Evolutionary conservation across 2,888 invertebrate species (phyloP).

Genomic region (Abscondita cerata): DNA sequence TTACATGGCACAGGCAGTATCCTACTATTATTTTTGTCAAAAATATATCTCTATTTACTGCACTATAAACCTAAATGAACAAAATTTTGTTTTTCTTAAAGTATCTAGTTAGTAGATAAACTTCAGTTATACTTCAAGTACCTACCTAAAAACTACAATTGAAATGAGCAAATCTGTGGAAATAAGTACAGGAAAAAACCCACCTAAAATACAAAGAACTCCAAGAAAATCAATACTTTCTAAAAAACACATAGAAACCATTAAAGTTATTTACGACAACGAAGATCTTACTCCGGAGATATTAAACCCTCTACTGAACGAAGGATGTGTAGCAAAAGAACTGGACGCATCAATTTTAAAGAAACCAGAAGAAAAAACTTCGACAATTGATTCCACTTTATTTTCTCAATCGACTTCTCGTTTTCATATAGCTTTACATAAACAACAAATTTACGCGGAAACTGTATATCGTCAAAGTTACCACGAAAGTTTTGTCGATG

Average conservation of each 20-base stretch:
- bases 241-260: slow-evolving; percentile 14
- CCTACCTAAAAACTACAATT: no score
- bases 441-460: slow-evolving; percentile 25
- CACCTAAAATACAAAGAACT: neutral
- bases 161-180: neutral
- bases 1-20: no score
- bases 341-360: slow-evolving; percentile 37
- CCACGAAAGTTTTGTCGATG: slow-evolving; percentile 17
- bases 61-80: no score
- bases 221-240: slow-evolving; percentile 17
- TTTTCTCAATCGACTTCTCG: slow-evolving; percentile 21
- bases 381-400: neutral
- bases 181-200: neutral
- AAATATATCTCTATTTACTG: no score
- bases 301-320: slow-evolving; percentile 52
- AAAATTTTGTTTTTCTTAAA: no score
- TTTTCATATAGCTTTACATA: slow-evolving; percentile 32
- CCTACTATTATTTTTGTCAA: no score
- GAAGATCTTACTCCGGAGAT: slow-evolving; percentile 59
- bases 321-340: slow-evolving; percentile 52
- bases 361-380: neutral
- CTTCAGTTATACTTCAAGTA: no score
- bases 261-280: slow-evolving; percentile 45
- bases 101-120: no score
- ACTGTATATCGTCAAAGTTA: slow-evolving; percentile 21